Evolutionary conservation across 2,113 vertebrate genomes (phyloP).

Genomic region (Plecturocebus donacophilus): DNA sequence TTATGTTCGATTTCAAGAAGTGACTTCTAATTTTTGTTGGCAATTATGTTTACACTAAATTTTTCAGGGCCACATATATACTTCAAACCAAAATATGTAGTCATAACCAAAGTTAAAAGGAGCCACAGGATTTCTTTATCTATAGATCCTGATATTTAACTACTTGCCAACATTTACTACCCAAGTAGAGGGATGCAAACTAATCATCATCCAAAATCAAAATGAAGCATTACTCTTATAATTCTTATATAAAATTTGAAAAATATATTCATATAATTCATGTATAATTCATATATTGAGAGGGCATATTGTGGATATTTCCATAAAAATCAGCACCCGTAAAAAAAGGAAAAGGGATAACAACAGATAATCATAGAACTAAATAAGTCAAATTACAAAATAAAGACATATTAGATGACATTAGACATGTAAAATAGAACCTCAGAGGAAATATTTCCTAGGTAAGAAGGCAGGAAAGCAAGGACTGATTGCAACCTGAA

Average conservation of each 20-base stretch:
- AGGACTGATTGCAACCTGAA: neutral
- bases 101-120: neutral
- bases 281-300: neutral
- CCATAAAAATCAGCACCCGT: fast-evolving
- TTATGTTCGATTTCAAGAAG: neutral
- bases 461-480: neutral
- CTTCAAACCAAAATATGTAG: neutral
- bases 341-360: neutral
- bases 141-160: neutral
- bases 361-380: neutral
- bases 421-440: neutral
- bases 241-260: neutral
- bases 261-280: neutral
- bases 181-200: neutral
- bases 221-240: neutral
- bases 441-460: neutral
- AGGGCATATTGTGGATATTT: neutral
- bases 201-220: neutral
- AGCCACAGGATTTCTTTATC: neutral
- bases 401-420: neutral
- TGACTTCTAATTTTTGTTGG: neutral
- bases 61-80: neutral
- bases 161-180: neutral
- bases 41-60: neutral
- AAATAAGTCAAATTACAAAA: neutral